phyloP scores from a whole-genome alignment of 1,140 invertebrate genomes.

The Nasonia longicornis region DNA sequence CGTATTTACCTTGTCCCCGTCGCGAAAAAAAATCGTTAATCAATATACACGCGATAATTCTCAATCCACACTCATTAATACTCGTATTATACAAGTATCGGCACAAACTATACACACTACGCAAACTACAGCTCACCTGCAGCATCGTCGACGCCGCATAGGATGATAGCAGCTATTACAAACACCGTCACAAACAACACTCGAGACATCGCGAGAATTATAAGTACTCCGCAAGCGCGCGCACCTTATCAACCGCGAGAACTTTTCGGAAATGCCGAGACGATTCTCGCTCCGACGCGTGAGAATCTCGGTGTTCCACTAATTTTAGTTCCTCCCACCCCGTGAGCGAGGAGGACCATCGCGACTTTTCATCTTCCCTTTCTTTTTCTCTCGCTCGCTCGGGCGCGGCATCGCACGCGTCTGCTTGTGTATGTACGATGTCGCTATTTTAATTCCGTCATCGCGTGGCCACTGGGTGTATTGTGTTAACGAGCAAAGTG shows the following conservation, averaged over 20 bases:
- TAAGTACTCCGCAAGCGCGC: constrained; percentile 18
- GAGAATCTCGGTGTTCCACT: constrained; percentile 51
- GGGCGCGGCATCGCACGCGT: not conserved
- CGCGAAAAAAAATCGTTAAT: no score
- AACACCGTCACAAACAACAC: not conserved
- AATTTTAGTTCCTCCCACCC: constrained; percentile 62
- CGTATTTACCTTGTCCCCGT: no score
- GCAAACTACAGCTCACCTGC: constrained; percentile 25
- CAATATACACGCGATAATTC: no score
- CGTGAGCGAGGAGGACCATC: constrained; percentile 16
- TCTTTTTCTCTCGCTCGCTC: constrained; percentile 13
- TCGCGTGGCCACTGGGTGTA: constrained; percentile 22
- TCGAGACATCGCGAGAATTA: constrained; percentile 35
- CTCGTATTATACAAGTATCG: no score
- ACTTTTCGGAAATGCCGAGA: constrained; percentile 55
- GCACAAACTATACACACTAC: not conserved
- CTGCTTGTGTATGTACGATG: not conserved
- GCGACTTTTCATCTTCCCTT: constrained; percentile 12
- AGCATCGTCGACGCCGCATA: not conserved
- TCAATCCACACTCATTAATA: no score
- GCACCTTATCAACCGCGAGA: constrained; percentile 51
- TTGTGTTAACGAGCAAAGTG: not conserved
- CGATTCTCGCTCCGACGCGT: constrained; percentile 31
- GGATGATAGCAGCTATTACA: not conserved
- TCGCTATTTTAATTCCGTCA: constrained; percentile 56